Percentiles rank a stretch among this genome's conserved stretches.
Evolutionary conservation across 2,888 invertebrate genomes (phyloP).

Genomic region (Seladonia tumulorum): DNA sequence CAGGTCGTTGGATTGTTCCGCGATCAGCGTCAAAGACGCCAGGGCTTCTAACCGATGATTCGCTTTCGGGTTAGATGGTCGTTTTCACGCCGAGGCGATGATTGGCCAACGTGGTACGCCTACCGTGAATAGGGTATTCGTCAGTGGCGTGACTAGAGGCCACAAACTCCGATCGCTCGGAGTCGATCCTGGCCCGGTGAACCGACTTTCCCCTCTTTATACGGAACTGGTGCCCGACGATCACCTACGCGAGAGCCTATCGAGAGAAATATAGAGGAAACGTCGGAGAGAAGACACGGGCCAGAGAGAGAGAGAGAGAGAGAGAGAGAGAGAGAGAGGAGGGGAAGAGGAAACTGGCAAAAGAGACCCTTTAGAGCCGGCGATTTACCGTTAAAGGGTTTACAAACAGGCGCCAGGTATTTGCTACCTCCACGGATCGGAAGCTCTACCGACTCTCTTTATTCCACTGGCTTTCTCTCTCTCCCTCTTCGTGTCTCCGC

Average conservation of each 20-base stretch:
- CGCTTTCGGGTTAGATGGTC: background rate
- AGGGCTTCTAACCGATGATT: background rate
- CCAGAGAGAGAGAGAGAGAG: background rate
- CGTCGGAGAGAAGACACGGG: background rate
- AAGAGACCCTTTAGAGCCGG: constrained; percentile 62
- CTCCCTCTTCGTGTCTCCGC: background rate
- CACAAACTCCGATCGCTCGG: constrained; percentile 32
- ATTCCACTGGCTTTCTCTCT: background rate
- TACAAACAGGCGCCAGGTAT: constrained; percentile 73
- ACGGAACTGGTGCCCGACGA: constrained; percentile 27
- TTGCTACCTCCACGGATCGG: constrained; percentile 66
- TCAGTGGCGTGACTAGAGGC: constrained; percentile 37
- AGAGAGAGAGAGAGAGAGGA: background rate
- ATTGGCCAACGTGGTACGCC: background rate
- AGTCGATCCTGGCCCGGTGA: constrained; percentile 14
- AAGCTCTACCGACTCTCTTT: constrained; percentile 46
- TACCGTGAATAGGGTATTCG: constrained; percentile 10
- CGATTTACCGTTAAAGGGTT: constrained; percentile 71
- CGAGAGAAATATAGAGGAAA: constrained; percentile 30
- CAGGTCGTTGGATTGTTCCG: background rate
- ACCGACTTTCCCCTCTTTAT: constrained; percentile 54
- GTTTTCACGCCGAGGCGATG: background rate
- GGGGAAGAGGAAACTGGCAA: constrained; percentile 44
- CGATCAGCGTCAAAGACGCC: background rate
- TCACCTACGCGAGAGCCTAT: constrained; percentile 37